Evolutionary conservation across 2,113 vertebrate genomes (phyloP).

Genomic region (Oreochromis tanganicae): DNA sequence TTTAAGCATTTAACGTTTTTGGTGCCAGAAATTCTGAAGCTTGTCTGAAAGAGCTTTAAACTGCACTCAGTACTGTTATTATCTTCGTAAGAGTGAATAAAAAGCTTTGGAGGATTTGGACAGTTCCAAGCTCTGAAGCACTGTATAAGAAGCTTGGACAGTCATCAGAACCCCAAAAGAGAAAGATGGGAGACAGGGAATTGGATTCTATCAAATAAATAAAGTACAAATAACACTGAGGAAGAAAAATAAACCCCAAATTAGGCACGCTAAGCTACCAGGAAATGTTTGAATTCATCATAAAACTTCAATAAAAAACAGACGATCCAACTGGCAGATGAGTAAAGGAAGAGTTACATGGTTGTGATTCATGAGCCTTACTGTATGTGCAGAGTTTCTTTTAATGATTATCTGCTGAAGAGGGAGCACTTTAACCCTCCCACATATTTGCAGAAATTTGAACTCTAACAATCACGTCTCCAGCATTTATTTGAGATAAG

Average conservation of each 20-base stretch:
- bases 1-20: not conserved
- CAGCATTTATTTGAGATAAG: not conserved
- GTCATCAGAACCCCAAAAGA: not conserved
- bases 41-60: not conserved
- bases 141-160: not conserved
- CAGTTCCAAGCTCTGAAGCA: not conserved
- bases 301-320: not conserved
- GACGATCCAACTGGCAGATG: not conserved
- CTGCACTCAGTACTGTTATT: not conserved
- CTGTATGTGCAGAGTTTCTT: not conserved
- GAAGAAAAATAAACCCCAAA: not conserved
- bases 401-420: not conserved
- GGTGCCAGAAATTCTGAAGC: not conserved
- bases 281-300: not conserved
- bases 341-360: not conserved
- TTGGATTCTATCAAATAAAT: not conserved
- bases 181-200: not conserved
- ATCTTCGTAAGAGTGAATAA: not conserved
- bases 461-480: not conserved
- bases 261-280: accelerated
- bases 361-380: not conserved
- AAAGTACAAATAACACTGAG: not conserved
- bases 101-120: not conserved
- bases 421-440: not conserved
- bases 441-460: not conserved